phyloP scores from a whole-genome alignment of 2,113 vertebrate genomes.

The Limnothrissa miodon region DNA sequence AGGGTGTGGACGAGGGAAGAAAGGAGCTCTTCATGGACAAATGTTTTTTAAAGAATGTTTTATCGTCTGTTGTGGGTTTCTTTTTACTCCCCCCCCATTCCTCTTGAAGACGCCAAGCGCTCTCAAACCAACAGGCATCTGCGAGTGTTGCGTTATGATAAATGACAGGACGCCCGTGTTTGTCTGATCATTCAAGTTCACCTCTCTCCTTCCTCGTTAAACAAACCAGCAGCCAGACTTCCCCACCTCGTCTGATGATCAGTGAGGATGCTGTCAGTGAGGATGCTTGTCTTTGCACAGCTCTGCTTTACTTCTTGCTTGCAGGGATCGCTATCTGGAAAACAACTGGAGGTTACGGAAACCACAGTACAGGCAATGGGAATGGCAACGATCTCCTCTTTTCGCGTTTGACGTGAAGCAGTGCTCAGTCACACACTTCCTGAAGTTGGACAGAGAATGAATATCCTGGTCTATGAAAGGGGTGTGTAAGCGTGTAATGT shows the following conservation, averaged over 20 bases:
- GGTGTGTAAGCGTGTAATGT: background rate
- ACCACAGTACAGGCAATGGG: background rate
- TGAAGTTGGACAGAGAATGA: background rate
- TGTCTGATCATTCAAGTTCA: background rate
- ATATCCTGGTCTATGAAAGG: background rate
- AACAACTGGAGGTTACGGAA: background rate
- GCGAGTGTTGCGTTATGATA: background rate
- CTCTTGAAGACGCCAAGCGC: background rate
- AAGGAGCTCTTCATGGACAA: background rate
- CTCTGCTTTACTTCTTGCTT: conserved; percentile 3
- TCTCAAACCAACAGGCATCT: background rate
- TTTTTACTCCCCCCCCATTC: background rate
- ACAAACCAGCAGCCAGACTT: background rate
- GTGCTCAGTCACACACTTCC: background rate
- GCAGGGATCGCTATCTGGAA: background rate
- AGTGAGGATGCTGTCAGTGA: background rate
- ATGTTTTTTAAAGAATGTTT: background rate
- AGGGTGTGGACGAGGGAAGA: too few species aligned
- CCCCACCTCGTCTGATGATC: background rate
- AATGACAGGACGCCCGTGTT: background rate
- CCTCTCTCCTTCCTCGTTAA: background rate
- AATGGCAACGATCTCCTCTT: background rate
- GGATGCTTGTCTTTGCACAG: background rate
- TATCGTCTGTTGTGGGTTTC: background rate
- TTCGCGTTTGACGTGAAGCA: background rate